phyloP scores from a whole-genome alignment of 2,113 vertebrate genomes.

The Nansenia antarctica region DNA sequence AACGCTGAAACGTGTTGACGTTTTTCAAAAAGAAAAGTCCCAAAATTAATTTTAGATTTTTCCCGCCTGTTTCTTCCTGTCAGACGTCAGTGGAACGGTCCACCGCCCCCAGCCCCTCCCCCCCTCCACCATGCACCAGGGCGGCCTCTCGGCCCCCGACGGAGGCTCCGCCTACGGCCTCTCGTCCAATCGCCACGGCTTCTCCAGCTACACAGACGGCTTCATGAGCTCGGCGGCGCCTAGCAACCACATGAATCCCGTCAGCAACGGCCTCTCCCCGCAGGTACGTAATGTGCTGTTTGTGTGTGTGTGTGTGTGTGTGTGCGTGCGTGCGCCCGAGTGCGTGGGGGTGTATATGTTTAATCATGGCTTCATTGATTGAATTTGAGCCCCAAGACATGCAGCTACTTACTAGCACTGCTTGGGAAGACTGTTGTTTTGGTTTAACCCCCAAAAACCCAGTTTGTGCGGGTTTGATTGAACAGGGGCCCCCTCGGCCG shows the following conservation, averaged over 20 bases:
- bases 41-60: too few relatives aligned
- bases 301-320: not conserved
- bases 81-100: slow-evolving; percentile 86
- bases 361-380: not conserved
- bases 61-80: slow-evolving; percentile 16
- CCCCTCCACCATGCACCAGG: slow-evolving; percentile 94
- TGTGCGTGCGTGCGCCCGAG: not conserved
- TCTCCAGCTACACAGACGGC: slow-evolving; percentile 94
- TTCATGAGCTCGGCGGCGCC: slow-evolving; percentile 89
- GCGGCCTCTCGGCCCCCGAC: slow-evolving; percentile 79
- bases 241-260: slow-evolving; percentile 90
- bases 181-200: slow-evolving; percentile 83
- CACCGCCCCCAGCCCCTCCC: slow-evolving; percentile 95
- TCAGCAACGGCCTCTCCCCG: slow-evolving; percentile 92
- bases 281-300: slow-evolving; percentile 80
- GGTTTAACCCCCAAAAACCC: slow-evolving; percentile 3
- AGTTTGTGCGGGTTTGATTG: not conserved
- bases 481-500: slow-evolving; percentile 10
- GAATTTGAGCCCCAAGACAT: not conserved
- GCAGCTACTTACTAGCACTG: not conserved
- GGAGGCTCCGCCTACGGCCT: slow-evolving; percentile 85
- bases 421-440: slow-evolving; percentile 31
- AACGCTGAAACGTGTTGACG: too few relatives aligned
- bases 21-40: too few relatives aligned
- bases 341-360: not conserved